phyloP scores from a whole-genome alignment of 2,797 vertebrate species.

The Lates japonicus region DNA sequence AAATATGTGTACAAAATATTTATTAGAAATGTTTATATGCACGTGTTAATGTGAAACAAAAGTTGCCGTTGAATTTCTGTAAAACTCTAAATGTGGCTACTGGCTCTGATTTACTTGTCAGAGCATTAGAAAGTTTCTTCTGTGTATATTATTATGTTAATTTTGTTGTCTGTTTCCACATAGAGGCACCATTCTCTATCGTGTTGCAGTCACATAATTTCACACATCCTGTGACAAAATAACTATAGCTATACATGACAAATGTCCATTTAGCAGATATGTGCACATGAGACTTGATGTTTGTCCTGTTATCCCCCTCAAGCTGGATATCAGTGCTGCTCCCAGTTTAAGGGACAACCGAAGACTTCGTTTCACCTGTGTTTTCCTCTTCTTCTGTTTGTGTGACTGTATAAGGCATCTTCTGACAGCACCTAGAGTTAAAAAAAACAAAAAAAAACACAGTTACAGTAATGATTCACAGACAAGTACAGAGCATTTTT shows the following conservation, averaged over 20 bases:
- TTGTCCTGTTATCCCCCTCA: neutral
- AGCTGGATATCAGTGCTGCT: neutral
- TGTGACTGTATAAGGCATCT: slow-evolving; percentile 32
- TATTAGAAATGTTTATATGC: neutral
- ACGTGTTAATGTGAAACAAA: neutral
- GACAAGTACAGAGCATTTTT: neutral
- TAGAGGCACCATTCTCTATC: neutral
- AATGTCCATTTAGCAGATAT: neutral
- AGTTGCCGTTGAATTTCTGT: neutral
- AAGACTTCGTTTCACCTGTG: neutral
- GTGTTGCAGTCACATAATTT: neutral
- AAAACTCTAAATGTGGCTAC: neutral
- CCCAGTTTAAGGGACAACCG: neutral
- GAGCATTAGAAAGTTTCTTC: neutral
- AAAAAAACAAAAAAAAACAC: neutral
- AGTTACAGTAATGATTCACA: neutral
- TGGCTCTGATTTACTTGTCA: neutral
- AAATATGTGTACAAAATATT: neutral
- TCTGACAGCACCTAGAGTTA: slow-evolving; percentile 66
- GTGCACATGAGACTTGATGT: neutral
- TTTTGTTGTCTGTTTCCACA: no score
- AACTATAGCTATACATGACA: neutral
- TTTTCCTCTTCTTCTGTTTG: slow-evolving; percentile 43
- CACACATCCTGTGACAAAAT: neutral
- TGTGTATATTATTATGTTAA: neutral